Base-by-base conservation (phyloP, 2,113 vertebrate species). In the Kryptolebias marmoratus region DNA sequence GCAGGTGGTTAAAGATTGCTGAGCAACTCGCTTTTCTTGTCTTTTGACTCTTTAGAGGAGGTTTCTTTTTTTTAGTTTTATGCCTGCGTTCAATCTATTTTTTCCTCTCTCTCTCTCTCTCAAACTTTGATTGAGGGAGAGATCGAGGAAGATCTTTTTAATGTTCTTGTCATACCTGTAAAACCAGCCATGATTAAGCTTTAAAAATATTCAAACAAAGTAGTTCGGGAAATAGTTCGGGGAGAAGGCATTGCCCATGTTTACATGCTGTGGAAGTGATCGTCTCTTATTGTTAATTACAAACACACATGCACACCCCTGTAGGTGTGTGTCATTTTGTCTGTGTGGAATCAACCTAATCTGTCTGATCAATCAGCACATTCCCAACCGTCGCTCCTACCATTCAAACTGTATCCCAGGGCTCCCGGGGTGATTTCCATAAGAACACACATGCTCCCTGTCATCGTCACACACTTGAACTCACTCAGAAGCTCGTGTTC, bases 131-230 rank as follows among this genome's bases (percentile, higher is more conserved):
- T 16, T 59, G 28, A 59, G 13, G 15, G 31, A 28, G 8, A 36
- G 30, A 31, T 18, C n/a, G 30, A 58, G 45, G 62, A 52, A 60
- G 50, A 32, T 15, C 32, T 73, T 70, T 62, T 31, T 77, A 22
- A 14, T 44, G 49, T 74, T 59, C 69, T 77, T 9, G 83, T 65
- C 57, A 11, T 66, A 86, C 86, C 81, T 77, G 91, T 91, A 49
- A 47, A 90, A 91, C 87, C 80, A 79, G 89, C 88, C 79, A 63
- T 55, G 69, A 80, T 69, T 57, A 39, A 66, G 61, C 64, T 64
- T 30, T 60, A 15, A n/a, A 54, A 45, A 59, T 54, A 18, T 76
- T 68, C 2, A 79, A 67, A 63, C 71, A 27, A 52, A 78, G 57
- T 32, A 76, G 70, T 32, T 67, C 49, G 72, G 44, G 66, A 15